phyloP scores from a whole-genome alignment of 2,113 vertebrate genomes.

The Cinclus mexicanus region DNA sequence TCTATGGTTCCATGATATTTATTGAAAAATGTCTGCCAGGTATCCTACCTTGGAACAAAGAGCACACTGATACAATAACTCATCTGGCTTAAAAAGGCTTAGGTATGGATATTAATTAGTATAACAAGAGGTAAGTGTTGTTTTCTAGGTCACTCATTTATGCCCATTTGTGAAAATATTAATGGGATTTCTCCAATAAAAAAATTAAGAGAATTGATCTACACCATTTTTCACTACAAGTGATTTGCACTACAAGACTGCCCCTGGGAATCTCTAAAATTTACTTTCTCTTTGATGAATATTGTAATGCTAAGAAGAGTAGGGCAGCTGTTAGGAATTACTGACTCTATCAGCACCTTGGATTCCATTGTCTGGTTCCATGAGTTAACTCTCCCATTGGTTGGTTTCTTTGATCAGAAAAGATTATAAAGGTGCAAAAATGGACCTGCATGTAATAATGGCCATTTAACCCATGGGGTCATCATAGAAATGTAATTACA shows the following conservation, averaged over 20 bases:
- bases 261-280: not conserved
- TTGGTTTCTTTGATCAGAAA: not conserved
- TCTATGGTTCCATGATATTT: not conserved
- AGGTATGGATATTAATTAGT: not conserved
- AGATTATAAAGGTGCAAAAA: not conserved
- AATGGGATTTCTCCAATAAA: not conserved
- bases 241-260: not conserved
- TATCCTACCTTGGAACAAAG: not conserved
- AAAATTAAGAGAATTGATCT: not conserved
- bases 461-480: not conserved
- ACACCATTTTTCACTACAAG: not conserved
- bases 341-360: not conserved
- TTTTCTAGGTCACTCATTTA: not conserved
- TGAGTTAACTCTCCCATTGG: not conserved
- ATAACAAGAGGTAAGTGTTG: not conserved
- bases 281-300: not conserved
- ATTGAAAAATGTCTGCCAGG: not conserved
- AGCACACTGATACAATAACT: not conserved
- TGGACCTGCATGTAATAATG: not conserved
- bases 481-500: not conserved
- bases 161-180: not conserved
- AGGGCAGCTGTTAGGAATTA: not conserved
- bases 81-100: not conserved
- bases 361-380: not conserved
- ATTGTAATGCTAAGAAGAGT: not conserved